phyloP scores from a whole-genome alignment of 2,113 vertebrate species.

The Pogona vitticeps region DNA sequence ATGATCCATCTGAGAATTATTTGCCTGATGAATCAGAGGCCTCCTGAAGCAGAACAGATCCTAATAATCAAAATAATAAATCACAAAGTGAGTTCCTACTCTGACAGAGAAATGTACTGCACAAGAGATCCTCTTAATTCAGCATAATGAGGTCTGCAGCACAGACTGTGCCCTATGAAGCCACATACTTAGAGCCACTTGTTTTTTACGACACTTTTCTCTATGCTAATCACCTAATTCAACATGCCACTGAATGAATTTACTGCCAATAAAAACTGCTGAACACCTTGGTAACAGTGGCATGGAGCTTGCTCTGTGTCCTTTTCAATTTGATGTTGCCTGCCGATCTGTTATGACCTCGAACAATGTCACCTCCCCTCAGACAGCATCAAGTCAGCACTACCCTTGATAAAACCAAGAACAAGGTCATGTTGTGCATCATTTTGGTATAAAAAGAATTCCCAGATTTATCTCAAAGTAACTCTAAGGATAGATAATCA shows the following conservation, averaged over 20 bases:
- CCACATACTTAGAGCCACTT: conserved; percentile 13
- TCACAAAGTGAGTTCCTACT: conserved; percentile 37
- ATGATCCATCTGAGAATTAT: conserved; percentile 40
- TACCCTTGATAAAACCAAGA: background rate
- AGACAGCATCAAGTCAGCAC: background rate
- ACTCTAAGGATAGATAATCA: background rate
- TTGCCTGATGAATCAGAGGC: conserved; percentile 42
- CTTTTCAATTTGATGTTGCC: background rate
- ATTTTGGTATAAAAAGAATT: background rate
- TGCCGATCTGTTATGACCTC: background rate
- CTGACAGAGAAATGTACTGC: conserved; percentile 47
- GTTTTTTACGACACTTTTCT: conserved; percentile 45
- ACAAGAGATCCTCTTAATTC: conserved; percentile 39
- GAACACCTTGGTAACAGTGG: background rate
- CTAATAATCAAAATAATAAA: conserved; percentile 56
- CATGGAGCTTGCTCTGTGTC: background rate
- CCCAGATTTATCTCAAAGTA: background rate
- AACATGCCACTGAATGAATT: conserved; percentile 25
- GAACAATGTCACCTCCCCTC: background rate
- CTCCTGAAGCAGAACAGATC: conserved; percentile 31
- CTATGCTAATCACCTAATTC: conserved; percentile 37
- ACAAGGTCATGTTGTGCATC: no score
- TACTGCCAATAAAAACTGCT: conserved; percentile 20
- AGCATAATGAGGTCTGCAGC: conserved; percentile 34
- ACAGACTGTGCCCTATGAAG: conserved; percentile 10